These are phyloP conservation scores for Aldrovandia affinis DNA, from an alignment of 2,797 vertebrate species.

Conservation along the genomic window DNA sequence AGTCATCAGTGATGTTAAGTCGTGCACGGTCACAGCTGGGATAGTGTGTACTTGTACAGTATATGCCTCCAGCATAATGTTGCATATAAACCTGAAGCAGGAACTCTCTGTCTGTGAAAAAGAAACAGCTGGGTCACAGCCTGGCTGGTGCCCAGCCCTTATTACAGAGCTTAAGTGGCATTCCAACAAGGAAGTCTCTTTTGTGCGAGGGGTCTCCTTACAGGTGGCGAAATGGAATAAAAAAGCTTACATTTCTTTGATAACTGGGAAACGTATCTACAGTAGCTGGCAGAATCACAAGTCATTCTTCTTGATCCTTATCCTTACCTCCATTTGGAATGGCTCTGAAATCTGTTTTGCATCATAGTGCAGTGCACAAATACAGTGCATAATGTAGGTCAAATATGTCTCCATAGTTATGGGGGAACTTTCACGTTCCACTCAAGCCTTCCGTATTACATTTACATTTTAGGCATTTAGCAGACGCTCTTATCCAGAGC, in stretches of 20 bases:
- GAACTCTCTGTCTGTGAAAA: conserved; percentile 59
- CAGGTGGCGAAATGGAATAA: conserved; percentile 45
- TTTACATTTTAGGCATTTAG: too few species aligned
- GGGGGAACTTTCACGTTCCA: too few species aligned
- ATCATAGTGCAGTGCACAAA: too few species aligned
- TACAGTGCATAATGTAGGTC: too few species aligned
- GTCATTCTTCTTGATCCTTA: too few species aligned
- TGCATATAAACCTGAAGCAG: conserved; percentile 61
- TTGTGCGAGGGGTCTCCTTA: conserved; percentile 53
- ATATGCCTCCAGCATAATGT: conserved; percentile 26
- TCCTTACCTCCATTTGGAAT: too few species aligned
- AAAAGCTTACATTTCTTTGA: conserved; percentile 28
- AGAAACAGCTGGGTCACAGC: conserved; percentile 64
- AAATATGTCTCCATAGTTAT: too few species aligned
- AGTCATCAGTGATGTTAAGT: conserved; percentile 53
- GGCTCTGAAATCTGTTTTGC: too few species aligned
- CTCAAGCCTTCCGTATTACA: too few species aligned
- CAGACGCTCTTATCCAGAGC: too few species aligned
- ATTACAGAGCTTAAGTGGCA: conserved; percentile 54
- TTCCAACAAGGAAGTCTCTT: conserved; percentile 50
- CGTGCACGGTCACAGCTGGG: neutral
- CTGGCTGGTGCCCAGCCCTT: conserved; percentile 55
- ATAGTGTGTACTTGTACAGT: neutral
- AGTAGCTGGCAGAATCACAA: too few species aligned
- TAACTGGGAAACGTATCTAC: too few species aligned